Percentiles rank a stretch among this genome's conserved stretches.
These are phyloP conservation scores for Scolopax bukidnonensis DNA, from an alignment of 2,797 vertebrate species.

Conservation along the genomic window DNA sequence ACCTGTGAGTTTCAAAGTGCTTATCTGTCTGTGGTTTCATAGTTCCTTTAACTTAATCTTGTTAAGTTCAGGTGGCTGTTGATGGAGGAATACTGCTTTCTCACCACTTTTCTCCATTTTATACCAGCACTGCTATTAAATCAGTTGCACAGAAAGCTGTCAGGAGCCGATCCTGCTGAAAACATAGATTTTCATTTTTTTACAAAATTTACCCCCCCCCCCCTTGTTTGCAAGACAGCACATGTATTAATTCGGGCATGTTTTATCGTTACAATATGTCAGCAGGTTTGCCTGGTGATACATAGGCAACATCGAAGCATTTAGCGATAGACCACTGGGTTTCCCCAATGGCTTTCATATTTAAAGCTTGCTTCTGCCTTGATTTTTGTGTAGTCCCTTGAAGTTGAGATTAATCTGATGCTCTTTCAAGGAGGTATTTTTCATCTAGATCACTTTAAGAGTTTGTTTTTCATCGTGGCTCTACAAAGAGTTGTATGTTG, in stretches of 20 bases:
- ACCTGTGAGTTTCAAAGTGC: not conserved
- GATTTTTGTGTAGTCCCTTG: not conserved
- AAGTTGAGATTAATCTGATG: not conserved
- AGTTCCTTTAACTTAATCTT: not conserved
- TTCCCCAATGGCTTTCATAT: not conserved
- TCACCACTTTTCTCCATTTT: not conserved
- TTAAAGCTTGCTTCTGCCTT: not conserved
- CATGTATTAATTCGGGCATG: not conserved
- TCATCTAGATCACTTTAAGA: not conserved
- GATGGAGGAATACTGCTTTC: not conserved
- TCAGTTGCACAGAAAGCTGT: not conserved
- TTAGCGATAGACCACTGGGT: not conserved
- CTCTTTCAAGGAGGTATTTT: not conserved
- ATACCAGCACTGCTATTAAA: not conserved
- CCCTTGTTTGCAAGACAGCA: not conserved
- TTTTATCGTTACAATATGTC: not conserved
- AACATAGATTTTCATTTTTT: fast-evolving
- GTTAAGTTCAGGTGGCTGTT: not conserved
- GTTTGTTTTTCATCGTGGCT: not conserved
- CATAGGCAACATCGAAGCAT: not conserved
- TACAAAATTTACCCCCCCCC: no score
- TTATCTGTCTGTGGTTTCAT: not conserved
- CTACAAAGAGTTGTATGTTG: not conserved
- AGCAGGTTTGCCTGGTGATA: not conserved
- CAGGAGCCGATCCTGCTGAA: not conserved